Evolutionary conservation across 2,888 invertebrate genomes (phyloP), one percentile per base, ranked within the genome.

Genomic region (Caenorhabditis imperialis): DNA sequence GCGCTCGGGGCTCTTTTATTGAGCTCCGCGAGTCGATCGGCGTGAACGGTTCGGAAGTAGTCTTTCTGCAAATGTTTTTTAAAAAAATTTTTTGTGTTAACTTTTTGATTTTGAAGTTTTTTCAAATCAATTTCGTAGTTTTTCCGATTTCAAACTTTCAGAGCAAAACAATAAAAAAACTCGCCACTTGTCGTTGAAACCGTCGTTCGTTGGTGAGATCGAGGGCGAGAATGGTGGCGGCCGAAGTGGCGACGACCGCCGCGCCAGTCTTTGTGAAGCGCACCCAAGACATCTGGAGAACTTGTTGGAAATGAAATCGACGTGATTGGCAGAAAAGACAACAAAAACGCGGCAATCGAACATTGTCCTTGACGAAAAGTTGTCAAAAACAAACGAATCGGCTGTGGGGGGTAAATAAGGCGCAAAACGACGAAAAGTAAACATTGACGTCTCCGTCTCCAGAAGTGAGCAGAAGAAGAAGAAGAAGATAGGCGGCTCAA

Each of bases 31-130:
- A 83, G 78, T 30, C 82, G 75, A 69, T 83, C 84, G 27, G 87
- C 84, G 54, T 86, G 83, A 0, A 82, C 84, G 27, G 76, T 78
- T 30, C 83, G 84, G 65, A 87, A 87, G 58, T 87, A 84, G n/a
- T 75, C 70, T 60, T 80, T 73, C 87, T 87, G 61, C 58, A 80
- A 71, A 47, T 20, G 44, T 10, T 18, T 12, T 20, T 45, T 33
- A 16, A 16, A n/a, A 16, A 16, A 22, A 16, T 50, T 10, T 3
- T n/a, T 23, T n/a, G 18, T 7, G 6, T 30, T 30, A 30, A 30
- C 6, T 30, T 30, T 30, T 30, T 6, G 30, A 30, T 30, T 30
- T 30, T 30, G 7, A 30, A 30, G 30, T 30, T 35, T 35, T 12
- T 10, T 10, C 7, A 35, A 35, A 35, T 12, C 7, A 35, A 35